Evolutionary conservation across 2,113 vertebrate species (phyloP).

Genomic region (Pavo muticus): DNA sequence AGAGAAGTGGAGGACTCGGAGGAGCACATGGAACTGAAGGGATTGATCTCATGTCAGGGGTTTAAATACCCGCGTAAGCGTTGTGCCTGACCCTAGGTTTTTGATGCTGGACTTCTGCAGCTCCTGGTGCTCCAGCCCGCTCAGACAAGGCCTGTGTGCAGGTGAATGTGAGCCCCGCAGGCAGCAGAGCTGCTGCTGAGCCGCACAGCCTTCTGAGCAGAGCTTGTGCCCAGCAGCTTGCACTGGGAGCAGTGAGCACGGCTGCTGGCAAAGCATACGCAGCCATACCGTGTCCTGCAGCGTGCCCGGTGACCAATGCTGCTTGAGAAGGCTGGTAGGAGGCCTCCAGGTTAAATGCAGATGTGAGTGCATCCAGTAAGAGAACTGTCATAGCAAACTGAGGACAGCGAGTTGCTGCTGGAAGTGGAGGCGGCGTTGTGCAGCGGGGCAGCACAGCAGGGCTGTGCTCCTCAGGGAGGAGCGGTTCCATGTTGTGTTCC

Average conservation of each 20-base stretch:
- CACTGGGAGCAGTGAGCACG: not conserved
- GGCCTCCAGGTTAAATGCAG: not conserved
- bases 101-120: not conserved
- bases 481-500: not conserved
- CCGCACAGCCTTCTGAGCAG: accelerated
- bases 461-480: not conserved
- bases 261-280: accelerated
- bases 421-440: not conserved
- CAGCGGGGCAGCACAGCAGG: not conserved
- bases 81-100: not conserved
- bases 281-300: accelerated
- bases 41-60: no score
- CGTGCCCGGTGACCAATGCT: accelerated
- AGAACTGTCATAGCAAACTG: not conserved
- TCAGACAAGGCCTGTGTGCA: not conserved
- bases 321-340: not conserved
- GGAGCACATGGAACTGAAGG: not conserved
- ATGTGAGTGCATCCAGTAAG: not conserved
- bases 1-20: not conserved
- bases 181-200: no score
- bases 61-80: accelerated
- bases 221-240: not conserved
- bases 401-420: not conserved
- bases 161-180: not conserved
- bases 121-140: not conserved